A percentile compares a stretch with the other conserved stretches of the same genome.
Evolutionary conservation across 2,888 invertebrate species (phyloP).

Genomic region (Lumbricus terrestris): DNA sequence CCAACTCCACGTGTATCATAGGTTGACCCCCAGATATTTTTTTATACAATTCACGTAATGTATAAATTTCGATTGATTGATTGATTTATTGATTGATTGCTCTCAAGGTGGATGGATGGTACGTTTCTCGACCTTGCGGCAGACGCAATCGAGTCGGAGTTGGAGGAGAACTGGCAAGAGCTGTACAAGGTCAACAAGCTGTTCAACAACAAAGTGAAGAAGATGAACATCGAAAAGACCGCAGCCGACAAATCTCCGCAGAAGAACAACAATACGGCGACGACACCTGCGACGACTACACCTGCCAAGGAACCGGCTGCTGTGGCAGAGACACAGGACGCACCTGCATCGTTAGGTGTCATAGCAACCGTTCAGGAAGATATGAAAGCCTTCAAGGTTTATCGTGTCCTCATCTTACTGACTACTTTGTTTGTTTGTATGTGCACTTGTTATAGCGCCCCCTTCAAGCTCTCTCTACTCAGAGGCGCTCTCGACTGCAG

Average conservation of each 20-base stretch:
- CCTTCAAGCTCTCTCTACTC: too few species aligned
- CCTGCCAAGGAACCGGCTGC: constrained; percentile 58
- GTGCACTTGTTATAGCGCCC: too few species aligned
- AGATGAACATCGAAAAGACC: constrained; percentile 52
- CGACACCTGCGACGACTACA: not conserved
- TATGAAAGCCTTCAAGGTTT: constrained; percentile 66
- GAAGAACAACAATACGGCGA: constrained; percentile 10
- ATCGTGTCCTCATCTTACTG: constrained; percentile 7
- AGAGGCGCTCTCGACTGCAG: too few species aligned
- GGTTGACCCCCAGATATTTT: too few species aligned
- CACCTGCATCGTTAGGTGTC: constrained; percentile 64
- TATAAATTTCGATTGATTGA: not conserved
- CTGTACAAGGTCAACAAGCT: constrained; percentile 77
- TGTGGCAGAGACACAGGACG: constrained; percentile 59
- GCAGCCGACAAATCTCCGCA: constrained; percentile 58
- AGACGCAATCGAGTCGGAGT: constrained; percentile 74
- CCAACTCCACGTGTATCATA: too few species aligned
- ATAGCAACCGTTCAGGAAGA: constrained; percentile 55
- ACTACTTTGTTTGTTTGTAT: not conserved
- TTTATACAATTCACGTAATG: too few species aligned
- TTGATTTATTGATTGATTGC: not conserved
- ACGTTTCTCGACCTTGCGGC: constrained; percentile 83
- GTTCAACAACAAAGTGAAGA: constrained; percentile 56
- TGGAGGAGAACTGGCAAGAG: constrained; percentile 75
- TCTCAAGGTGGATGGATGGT: constrained; percentile 83